A percentile compares a stretch with the other conserved stretches of the same genome.
phyloP scores from a whole-genome alignment of 2,888 invertebrate genomes.

The Antheraea assamensis region DNA sequence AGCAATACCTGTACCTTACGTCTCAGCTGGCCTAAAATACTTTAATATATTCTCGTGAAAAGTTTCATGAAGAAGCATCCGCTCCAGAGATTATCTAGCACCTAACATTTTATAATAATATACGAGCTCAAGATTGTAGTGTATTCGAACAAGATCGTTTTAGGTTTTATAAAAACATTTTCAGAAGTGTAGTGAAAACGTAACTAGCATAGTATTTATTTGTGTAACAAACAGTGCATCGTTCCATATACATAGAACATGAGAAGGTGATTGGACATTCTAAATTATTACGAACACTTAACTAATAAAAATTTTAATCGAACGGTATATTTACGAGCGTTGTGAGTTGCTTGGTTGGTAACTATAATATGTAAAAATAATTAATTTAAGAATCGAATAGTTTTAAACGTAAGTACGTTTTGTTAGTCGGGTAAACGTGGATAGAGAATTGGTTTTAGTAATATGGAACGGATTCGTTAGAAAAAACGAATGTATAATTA shows the following conservation, averaged over 20 bases:
- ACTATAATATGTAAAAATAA: conserved; percentile 60
- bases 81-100: conserved; percentile 48
- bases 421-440: conserved; percentile 61
- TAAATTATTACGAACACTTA: conserved; percentile 65
- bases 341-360: conserved; percentile 75
- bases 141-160: conserved; percentile 51
- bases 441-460: conserved; percentile 68
- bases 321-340: conserved; percentile 58
- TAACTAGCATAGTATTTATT: conserved; percentile 25
- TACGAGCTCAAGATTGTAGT: conserved; percentile 54
- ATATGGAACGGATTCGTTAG: conserved; percentile 47
- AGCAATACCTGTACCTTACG: conserved; percentile 75
- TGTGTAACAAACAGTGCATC: conserved; percentile 33
- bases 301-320: conserved; percentile 50
- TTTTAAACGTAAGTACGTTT: conserved; percentile 66
- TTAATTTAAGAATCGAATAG: conserved; percentile 51
- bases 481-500: conserved; percentile 50
- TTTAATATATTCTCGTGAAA: conserved; percentile 70
- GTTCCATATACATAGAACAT: conserved; percentile 60
- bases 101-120: conserved; percentile 42
- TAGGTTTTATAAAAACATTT: conserved; percentile 54
- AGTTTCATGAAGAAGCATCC: conserved; percentile 48
- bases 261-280: conserved; percentile 76
- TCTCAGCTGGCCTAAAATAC: conserved; percentile 68
- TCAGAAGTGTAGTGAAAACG: conserved; percentile 55